A percentile compares a stretch with the other conserved stretches of the same genome.
phyloP scores from a whole-genome alignment of 1,140 invertebrate species.

The Bombus confusus region DNA sequence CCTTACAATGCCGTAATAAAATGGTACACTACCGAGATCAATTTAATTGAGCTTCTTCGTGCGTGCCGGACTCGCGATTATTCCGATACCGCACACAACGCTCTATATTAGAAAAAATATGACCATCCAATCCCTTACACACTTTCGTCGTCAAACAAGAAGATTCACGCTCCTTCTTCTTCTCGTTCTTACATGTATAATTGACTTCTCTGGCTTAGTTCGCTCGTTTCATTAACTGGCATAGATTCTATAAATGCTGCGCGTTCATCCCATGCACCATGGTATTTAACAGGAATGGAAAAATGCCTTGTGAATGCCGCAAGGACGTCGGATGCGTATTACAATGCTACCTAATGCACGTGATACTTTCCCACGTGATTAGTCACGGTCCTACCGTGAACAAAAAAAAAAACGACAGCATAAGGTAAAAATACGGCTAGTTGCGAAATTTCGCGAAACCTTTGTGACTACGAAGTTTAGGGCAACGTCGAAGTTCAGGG shows the following conservation, averaged over 20 bases:
- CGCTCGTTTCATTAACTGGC: slow-evolving; percentile 17
- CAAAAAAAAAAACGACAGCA: not conserved
- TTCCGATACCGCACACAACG: not conserved
- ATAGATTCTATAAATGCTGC: slow-evolving; percentile 29
- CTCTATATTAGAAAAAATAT: not conserved
- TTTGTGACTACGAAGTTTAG: not conserved
- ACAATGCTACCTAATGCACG: slow-evolving; percentile 56
- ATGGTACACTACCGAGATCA: slow-evolving; percentile 44
- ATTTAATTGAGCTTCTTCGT: slow-evolving; percentile 43
- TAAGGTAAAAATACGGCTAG: not conserved
- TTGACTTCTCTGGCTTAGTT: not conserved
- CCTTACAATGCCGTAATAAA: slow-evolving; percentile 59
- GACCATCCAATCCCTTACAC: not conserved
- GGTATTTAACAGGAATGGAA: slow-evolving; percentile 46
- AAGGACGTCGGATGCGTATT: slow-evolving; percentile 59
- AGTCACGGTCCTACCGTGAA: slow-evolving; percentile 30
- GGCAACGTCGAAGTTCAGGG: not conserved
- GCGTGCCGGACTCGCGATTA: slow-evolving; percentile 3
- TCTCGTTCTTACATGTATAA: not conserved
- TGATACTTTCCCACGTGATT: slow-evolving; percentile 66
- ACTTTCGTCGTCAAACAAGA: too few species aligned
- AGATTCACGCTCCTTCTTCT: not conserved
- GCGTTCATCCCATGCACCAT: slow-evolving; percentile 17
- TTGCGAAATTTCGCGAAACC: not conserved
- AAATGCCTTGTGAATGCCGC: slow-evolving; percentile 53